phyloP scores from a whole-genome alignment of 2,888 invertebrate genomes.

The Epinotia nisella region DNA sequence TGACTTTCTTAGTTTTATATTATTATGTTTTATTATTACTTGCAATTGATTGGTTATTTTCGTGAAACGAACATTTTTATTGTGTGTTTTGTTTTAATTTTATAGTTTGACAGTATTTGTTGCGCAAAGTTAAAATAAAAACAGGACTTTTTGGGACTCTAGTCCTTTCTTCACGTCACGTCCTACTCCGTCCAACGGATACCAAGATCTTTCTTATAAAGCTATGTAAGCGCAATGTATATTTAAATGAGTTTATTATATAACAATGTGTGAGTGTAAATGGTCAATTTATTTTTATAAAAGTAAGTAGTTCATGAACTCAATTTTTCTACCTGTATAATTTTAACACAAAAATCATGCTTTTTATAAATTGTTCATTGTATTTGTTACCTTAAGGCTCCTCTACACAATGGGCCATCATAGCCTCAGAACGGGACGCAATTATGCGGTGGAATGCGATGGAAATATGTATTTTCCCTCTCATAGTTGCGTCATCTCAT shows the following conservation, averaged over 20 bases:
- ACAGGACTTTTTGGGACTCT: conserved; percentile 20
- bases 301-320: not conserved
- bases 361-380: not conserved
- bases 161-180: conserved; percentile 27
- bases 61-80: conserved; percentile 70
- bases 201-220: conserved; percentile 32
- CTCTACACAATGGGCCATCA: too few species aligned
- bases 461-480: too few species aligned
- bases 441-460: too few species aligned
- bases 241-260: conserved; percentile 10
- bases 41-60: conserved; percentile 65
- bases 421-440: too few species aligned
- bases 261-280: conserved; percentile 10
- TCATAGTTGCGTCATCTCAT: too few species aligned
- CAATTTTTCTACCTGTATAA: not conserved
- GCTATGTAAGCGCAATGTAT: conserved; percentile 33
- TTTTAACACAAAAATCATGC: conserved; percentile 11
- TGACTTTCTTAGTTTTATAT: conserved; percentile 45
- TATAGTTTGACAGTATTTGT: conserved; percentile 39
- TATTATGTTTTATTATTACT: conserved; percentile 45
- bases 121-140: conserved; percentile 27
- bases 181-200: conserved; percentile 44
- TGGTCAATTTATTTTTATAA: conserved; percentile 21
- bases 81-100: conserved; percentile 44
- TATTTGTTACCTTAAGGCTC: not conserved